Percentiles rank a stretch among this genome's conserved stretches.
These are phyloP conservation scores for Pedicia rivosa DNA, from an alignment of 2,888 invertebrate species.

Conservation along the genomic window DNA sequence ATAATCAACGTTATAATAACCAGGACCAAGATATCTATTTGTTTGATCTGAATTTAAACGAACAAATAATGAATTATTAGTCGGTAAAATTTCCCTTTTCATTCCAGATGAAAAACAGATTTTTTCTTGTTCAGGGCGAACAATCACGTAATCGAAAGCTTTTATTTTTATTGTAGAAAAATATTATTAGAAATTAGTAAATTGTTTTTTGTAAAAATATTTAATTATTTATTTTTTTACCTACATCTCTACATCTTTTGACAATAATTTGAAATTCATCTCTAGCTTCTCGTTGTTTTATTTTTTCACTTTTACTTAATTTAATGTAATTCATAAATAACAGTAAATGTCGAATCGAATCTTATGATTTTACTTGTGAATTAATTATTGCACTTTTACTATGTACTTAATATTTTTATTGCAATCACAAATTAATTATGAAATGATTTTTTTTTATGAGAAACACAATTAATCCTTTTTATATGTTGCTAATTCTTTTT, in stretches of 20 bases:
- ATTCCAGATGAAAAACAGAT: constrained; percentile 37
- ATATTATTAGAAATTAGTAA: background rate
- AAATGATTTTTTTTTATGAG: no score
- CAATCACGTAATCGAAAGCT: constrained; percentile 42
- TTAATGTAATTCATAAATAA: constrained; percentile 3
- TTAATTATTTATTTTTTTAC: constrained; percentile 9
- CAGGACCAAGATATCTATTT: constrained; percentile 20
- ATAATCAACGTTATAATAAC: constrained; percentile 14
- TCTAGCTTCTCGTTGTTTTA: constrained; percentile 10
- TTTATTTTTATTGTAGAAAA: no score
- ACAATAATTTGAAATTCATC: constrained; percentile 19
- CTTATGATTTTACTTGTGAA: no score
- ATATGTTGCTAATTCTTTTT: no score
- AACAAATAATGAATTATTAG: constrained; percentile 18
- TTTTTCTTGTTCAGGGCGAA: constrained; percentile 29
- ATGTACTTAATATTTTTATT: no score
- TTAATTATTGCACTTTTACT: no score
- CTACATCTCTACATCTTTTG: constrained; percentile 15
- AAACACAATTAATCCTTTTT: no score
- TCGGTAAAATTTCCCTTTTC: constrained; percentile 32
- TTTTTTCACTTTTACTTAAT: background rate
- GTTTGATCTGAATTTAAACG: no score
- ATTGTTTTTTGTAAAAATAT: background rate
- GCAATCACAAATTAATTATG: no score
- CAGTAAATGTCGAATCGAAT: no score